Percentiles rank a stretch among this genome's conserved stretches.
Conservation (phyloP, 2,113 vertebrate species). For the Pelodiscus sinensis region DNA sequence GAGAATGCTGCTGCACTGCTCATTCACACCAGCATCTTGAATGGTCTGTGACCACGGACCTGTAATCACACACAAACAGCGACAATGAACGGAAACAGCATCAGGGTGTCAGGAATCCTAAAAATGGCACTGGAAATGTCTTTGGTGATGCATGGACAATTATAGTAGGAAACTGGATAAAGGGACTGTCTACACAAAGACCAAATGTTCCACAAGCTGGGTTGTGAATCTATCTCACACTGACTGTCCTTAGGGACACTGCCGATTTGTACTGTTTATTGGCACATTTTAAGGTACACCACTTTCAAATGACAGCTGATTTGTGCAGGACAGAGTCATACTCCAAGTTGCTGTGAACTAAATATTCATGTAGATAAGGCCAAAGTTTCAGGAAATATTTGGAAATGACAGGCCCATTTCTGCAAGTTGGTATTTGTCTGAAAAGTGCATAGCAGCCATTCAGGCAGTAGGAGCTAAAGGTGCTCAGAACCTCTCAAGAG, state of each 20-base stretch:
- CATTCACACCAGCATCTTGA: constrained; percentile 86
- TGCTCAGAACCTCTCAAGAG: background rate
- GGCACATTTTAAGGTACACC: background rate
- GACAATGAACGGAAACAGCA: constrained; percentile 27
- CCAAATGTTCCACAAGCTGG: background rate
- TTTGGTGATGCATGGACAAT: fast-evolving
- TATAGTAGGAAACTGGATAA: background rate
- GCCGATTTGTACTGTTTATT: background rate
- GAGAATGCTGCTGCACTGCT: constrained; percentile 90
- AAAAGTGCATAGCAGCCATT: background rate
- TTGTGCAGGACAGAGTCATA: background rate
- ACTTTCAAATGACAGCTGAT: background rate
- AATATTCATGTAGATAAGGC: background rate
- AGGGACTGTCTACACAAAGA: background rate
- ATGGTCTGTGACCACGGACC: constrained; percentile 85
- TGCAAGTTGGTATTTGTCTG: background rate
- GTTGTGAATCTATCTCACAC: background rate
- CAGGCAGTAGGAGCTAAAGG: background rate
- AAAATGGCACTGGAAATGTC: background rate
- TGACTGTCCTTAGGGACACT: background rate
- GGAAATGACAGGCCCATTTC: background rate
- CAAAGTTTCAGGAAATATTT: background rate
- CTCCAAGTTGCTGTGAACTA: background rate
- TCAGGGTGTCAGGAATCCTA: background rate
- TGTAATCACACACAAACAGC: constrained; percentile 67